Base-by-base conservation (phyloP, 2,797 vertebrate genomes). In the Parauchenoglanis punctatus region DNA sequence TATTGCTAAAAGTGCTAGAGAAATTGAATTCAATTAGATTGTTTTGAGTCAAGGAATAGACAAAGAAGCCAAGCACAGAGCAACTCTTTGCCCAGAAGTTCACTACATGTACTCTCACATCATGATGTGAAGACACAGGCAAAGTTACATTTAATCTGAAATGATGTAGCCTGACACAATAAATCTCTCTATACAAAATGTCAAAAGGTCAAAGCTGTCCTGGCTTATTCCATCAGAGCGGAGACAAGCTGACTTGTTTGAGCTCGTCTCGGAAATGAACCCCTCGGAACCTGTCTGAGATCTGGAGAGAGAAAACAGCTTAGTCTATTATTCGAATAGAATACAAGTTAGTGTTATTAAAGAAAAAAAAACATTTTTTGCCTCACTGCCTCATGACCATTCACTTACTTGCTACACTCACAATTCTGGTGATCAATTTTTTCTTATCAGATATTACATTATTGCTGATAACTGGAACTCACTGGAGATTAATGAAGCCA, bases 181-280 rank as follows among this genome's bases (percentile, higher is more conserved):
- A 59, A 77, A 83, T 61, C n/a, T 83, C 35, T 67, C 25, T 59
- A 61, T 61, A 40, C 28, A 85, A 81, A 86, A 86, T 61, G 76
- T 86, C 72, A 86, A 28, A 80, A 75, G 84, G 77, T 88, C 87
- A 88, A 61, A 23, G 58, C 84, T 78, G 84, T 83, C 80, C 80
- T 86, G 52, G 67, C 61, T 18, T 78, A 76, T 88, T 86, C 18
- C 81, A 77, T 86, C 80, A 86, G 46, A 3, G 7, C 2, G 1
- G n/a, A 76, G 80, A 83, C 28, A 52, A 83, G 68, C 80, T 52
- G 68, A 58, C 77, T 76, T 23, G 77, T 82, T 68, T 28, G 84
- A 82, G 84, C 56, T 56, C 2, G 49, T 80, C 61, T 56, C 31
- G 67, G 7, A 80, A 86, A 68, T 44, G 61, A 78, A 28, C 28